Evolutionary conservation across 2,797 vertebrate genomes (phyloP).

Genomic region (Nothura maculosa): DNA sequence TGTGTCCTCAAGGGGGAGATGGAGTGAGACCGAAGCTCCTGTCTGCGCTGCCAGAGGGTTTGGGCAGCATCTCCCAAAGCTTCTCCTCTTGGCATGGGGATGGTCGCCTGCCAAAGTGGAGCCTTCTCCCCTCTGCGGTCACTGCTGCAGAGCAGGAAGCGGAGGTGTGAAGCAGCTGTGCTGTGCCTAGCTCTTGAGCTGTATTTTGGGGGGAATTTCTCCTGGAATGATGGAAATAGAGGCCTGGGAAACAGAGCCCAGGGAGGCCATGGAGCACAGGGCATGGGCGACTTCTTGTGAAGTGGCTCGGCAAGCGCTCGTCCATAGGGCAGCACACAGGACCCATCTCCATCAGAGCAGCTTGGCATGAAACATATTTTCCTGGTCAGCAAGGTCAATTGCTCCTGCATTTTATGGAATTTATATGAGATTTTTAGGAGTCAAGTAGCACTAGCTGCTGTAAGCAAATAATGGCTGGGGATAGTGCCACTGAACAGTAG

Average conservation of each 20-base stretch:
- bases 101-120: background rate
- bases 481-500: background rate
- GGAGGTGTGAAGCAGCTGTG: background rate
- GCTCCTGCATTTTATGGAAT: constrained; percentile 4
- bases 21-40: background rate
- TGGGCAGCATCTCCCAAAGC: background rate
- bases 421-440: background rate
- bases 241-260: no score
- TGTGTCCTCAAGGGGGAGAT: background rate
- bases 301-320: background rate
- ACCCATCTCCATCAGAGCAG: background rate
- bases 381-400: constrained; percentile 3
- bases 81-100: background rate
- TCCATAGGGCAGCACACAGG: background rate
- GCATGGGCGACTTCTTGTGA: background rate
- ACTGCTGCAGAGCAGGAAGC: background rate
- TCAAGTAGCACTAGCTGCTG: background rate
- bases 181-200: background rate
- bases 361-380: background rate
- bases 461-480: constrained; percentile 6
- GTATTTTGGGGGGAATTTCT: background rate
- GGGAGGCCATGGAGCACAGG: no score
- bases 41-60: background rate
- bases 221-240: background rate
- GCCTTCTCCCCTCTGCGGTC: background rate